Evolutionary conservation across 2,888 invertebrate genomes (phyloP).

Genomic region (Drosophila greeni): DNA sequence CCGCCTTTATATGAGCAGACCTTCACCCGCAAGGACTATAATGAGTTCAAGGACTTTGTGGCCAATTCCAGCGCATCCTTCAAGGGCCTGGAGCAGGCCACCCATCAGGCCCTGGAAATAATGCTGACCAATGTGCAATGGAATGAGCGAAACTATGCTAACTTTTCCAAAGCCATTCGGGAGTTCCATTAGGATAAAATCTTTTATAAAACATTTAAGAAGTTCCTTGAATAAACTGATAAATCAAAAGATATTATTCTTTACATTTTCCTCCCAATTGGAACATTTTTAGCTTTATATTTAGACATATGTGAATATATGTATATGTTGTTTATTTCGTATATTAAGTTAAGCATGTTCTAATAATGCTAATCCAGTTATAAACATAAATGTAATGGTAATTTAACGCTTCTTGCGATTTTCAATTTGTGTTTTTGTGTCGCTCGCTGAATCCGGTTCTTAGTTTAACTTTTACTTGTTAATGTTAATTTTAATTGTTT

Average conservation of each 20-base stretch:
- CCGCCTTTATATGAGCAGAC: constrained; percentile 79
- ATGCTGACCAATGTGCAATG: constrained; percentile 87
- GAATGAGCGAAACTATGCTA: constrained; percentile 81
- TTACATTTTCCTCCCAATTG: not conserved
- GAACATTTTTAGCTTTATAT: not conserved
- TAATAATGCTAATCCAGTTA: constrained; percentile 66
- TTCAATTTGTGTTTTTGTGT: constrained; percentile 35
- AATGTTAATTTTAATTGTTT: constrained; percentile 11
- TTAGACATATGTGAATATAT: constrained; percentile 30
- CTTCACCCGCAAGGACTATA: constrained; percentile 78
- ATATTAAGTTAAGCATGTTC: constrained; percentile 74
- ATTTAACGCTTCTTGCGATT: constrained; percentile 46
- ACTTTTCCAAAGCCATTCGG: constrained; percentile 19
- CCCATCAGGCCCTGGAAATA: constrained; percentile 87
- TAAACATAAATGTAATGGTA: constrained; percentile 62
- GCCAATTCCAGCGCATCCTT: constrained; percentile 81
- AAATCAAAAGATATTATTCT: not conserved
- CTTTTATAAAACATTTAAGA: not conserved
- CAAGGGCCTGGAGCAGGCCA: constrained; percentile 83
- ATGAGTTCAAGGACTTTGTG: constrained; percentile 80
- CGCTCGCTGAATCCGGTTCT: constrained; percentile 31
- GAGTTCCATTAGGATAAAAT: not conserved
- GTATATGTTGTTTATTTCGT: constrained; percentile 70
- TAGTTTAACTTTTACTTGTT: constrained; percentile 36
- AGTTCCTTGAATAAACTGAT: not conserved